A percentile compares a stretch with the other conserved stretches of the same genome.
Conservation (phyloP, 2,113 vertebrate species). For the Rhadina sibilatrix region DNA sequence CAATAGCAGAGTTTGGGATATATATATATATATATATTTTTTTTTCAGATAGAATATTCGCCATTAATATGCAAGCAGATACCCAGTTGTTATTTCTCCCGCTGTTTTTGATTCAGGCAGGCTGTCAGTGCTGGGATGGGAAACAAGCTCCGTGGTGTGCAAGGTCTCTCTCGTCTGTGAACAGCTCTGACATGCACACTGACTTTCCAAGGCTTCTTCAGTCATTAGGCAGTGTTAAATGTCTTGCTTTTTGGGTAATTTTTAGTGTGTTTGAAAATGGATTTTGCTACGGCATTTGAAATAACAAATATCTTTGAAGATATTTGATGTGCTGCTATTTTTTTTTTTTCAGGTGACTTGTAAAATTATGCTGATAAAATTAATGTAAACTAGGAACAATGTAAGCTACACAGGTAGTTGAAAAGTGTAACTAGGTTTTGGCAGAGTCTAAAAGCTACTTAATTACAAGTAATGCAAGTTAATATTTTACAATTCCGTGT, state of each 20-base stretch:
- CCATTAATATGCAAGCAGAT: conserved; percentile 65
- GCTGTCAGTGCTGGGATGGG: conserved; percentile 41
- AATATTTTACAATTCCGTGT: neutral
- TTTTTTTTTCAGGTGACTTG: neutral
- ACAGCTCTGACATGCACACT: conserved; percentile 7
- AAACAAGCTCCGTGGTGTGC: conserved; percentile 46
- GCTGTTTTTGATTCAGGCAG: conserved; percentile 55
- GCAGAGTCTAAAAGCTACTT: neutral
- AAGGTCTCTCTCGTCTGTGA: conserved; percentile 35
- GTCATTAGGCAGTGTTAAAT: conserved; percentile 25
- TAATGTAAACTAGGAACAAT: neutral
- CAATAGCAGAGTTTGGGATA: neutral
- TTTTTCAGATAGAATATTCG: neutral
- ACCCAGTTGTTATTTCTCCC: conserved; percentile 60
- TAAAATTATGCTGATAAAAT: neutral
- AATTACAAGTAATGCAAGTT: neutral
- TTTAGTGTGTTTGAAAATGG: conserved; percentile 8
- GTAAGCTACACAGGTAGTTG: neutral
- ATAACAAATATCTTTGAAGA: neutral
- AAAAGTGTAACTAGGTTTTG: neutral
- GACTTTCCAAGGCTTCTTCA: conserved; percentile 29
- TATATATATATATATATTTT: too few relatives aligned
- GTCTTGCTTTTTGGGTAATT: neutral
- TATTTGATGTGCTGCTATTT: neutral
- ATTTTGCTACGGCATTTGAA: neutral